These are phyloP conservation scores for Coranthus polyacanthus DNA, from an alignment of 2,797 vertebrate species.

Conservation along the genomic window DNA sequence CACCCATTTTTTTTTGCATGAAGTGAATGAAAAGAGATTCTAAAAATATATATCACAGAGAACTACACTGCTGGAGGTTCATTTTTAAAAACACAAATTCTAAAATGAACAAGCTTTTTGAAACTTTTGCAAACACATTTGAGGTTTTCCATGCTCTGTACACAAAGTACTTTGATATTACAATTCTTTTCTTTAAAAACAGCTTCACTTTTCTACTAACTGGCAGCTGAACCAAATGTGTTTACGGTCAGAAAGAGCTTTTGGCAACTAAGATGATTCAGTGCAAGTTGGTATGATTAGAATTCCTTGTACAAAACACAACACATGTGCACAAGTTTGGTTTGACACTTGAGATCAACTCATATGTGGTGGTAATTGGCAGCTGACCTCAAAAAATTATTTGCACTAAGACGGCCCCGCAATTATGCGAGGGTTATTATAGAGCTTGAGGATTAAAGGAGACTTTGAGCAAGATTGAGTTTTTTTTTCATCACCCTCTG, in stretches of 20 bases:
- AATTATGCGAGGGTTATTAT: constrained; percentile 38
- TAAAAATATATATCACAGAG: no score
- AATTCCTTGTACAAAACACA: not conserved
- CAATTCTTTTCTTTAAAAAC: no score
- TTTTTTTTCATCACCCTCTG: not conserved
- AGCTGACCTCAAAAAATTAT: constrained; percentile 40
- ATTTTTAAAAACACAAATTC: not conserved
- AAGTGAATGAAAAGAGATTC: not conserved
- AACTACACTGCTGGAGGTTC: no score
- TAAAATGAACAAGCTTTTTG: no score
- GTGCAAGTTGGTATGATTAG: no score
- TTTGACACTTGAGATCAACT: constrained; percentile 18
- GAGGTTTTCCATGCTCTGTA: no score
- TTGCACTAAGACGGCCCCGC: constrained; percentile 11
- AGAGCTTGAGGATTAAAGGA: constrained; percentile 16
- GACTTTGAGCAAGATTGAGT: constrained; percentile 25
- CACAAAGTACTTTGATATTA: no score
- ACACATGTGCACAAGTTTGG: not conserved
- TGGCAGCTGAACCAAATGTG: not conserved
- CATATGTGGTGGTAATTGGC: constrained; percentile 25
- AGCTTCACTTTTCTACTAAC: not conserved
- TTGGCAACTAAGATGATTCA: no score
- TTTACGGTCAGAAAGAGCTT: not conserved
- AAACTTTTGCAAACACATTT: no score
- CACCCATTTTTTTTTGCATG: not conserved